Conservation (phyloP, 2,888 invertebrate species). For the Oithona nana region DNA sequence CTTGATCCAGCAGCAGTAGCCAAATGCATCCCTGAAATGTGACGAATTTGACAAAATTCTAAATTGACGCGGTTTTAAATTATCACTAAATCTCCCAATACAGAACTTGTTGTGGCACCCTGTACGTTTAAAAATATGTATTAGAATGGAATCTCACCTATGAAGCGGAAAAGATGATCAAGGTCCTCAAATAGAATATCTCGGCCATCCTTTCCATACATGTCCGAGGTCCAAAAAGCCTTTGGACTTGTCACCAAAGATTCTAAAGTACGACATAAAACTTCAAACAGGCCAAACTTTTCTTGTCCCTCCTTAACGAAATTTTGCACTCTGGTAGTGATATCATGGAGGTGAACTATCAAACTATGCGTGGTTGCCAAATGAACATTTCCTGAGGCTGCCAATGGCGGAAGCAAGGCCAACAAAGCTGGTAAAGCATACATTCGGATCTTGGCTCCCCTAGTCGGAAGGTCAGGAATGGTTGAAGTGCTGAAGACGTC, state of each 20-base stretch:
- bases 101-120: too few species aligned
- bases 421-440: neutral
- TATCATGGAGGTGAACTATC: neutral
- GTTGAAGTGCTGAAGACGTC: neutral
- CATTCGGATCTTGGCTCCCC: neutral
- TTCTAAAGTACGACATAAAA: neutral
- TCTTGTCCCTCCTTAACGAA: neutral
- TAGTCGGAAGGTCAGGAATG: neutral
- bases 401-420: neutral
- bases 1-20: too few species aligned
- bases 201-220: neutral
- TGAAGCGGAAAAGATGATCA: neutral
- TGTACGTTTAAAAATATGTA: too few species aligned
- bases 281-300: neutral
- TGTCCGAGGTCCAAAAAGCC: neutral
- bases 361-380: neutral
- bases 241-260: neutral
- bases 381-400: neutral
- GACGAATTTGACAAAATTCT: too few species aligned
- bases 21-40: too few species aligned
- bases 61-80: too few species aligned
- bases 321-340: neutral
- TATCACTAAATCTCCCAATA: too few species aligned
- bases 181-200: constrained; percentile 4
- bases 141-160: neutral